A percentile compares a stretch with the other conserved stretches of the same genome.
These are phyloP conservation scores for Saccopteryx leptura DNA, from an alignment of 2,113 vertebrate genomes.

Conservation along the genomic window DNA sequence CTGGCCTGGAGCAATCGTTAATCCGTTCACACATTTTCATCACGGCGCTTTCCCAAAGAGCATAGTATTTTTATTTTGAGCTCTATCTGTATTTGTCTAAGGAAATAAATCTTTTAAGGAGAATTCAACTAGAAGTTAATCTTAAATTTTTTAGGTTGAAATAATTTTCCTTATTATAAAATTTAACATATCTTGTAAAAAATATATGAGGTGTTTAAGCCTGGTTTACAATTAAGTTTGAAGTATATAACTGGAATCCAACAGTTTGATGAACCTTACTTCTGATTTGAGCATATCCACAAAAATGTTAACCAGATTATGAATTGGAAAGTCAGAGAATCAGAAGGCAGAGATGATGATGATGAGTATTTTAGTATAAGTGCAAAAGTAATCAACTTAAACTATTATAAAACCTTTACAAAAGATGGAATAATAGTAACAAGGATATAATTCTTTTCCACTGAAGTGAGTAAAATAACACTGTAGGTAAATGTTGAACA, in stretches of 20 bases:
- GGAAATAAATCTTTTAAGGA: constrained; percentile 88
- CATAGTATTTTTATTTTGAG: constrained; percentile 84
- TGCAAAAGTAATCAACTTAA: neutral
- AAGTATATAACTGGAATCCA: constrained; percentile 20
- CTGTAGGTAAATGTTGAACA: neutral
- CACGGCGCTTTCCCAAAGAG: constrained; percentile 81
- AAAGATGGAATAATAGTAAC: neutral
- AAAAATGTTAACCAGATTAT: neutral
- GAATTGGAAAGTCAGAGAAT: neutral
- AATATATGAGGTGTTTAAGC: neutral
- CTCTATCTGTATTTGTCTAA: constrained; percentile 83
- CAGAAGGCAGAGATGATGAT: neutral
- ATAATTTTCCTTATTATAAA: constrained; percentile 39
- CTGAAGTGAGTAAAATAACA: neutral
- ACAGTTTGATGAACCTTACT: neutral
- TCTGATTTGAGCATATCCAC: neutral
- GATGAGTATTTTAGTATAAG: neutral
- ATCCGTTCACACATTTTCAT: constrained; percentile 86
- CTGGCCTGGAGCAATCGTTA: constrained; percentile 87
- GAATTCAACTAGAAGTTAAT: constrained; percentile 84
- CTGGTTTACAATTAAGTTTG: constrained; percentile 67
- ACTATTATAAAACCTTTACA: neutral
- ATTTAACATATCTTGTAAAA: constrained; percentile 46
- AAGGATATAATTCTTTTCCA: neutral
- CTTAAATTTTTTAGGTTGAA: constrained; percentile 71